Evolutionary conservation across 2,888 invertebrate species (phyloP), one percentile per base, ranked within the genome.

Genomic region (Celastrina argiolus): DNA sequence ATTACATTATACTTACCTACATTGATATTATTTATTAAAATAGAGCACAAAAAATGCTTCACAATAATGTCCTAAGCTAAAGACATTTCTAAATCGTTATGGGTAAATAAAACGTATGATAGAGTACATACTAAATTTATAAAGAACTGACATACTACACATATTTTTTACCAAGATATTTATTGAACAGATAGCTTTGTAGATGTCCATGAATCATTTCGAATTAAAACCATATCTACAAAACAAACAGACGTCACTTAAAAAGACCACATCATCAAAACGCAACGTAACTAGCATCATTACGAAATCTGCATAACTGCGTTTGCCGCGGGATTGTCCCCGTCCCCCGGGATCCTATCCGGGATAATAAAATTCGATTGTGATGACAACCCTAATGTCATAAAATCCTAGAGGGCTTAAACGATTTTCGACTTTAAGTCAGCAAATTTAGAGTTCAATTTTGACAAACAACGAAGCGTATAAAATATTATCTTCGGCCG

Each of bases 241-340:
- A 69, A 71, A 67, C 65, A 72, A 70, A 71, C 67, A 69, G 67
- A 63, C 64, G 66, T 66, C 68, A 66, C 69, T 70, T 71, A 69
- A 73, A 75, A 74, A 73, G 73, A 74, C 74, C 75, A 72, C 77
- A 76, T 78, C 80, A 79, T 78, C 78, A 79, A 81, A 80, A 78
- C 75, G 74, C 69, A 74, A 74, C 76, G 69, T 78, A 79, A 80
- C 78, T 74, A 75, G 82, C 82, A 79, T 84, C 81, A 82, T 83
- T 82, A 84, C 78, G 65, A 75, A 79, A 88, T 88, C 82, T 89
- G 84, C 89, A 88, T 88, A 88, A 87, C 84, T 79, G 81, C 81
- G 81, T 86, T 84, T 79, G 78, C 76, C 79, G 81, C 78, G 81
- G 81, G 81, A 79, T 80, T 80, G 83, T 83, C 79, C 78, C 78